Evolutionary conservation across 2,113 vertebrate species (phyloP), one percentile per base, ranked within the genome.

Genomic region (Theristicus caerulescens): DNA sequence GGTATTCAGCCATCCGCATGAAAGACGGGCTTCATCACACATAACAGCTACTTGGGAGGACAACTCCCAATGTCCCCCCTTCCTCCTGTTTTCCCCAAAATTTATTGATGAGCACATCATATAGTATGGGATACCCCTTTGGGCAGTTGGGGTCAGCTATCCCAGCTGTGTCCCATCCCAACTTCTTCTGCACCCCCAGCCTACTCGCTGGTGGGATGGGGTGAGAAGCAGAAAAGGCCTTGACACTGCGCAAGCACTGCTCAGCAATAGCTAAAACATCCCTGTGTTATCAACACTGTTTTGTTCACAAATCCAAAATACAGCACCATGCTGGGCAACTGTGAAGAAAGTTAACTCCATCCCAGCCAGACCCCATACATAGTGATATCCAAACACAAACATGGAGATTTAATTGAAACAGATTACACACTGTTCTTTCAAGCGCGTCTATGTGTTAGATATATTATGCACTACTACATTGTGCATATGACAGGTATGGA

Each of bases 141-240:
- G 27, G 16, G n/a, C 19, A 38, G 8, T 15, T 7, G 3, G 31
- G 44, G 19, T 66, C 79, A 51, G 25, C 20, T 47, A 10, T 36
- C 16, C 13, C 3, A 3, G 21, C 29, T 44, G 11, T 38, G 26
- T 26, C 40, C 12, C 9, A 42, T 65, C 4, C 40, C 76, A 82
- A 0, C 6, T 49, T 2, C n/a, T 52, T 62, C 31, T 55, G 31
- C 16, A 16, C 13, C 13, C 11, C 11, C 9, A 58, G 17, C 18
- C 18, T 49, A 1, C 25, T 64, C 0, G 0, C 10, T 11, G n/a
- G 8, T 46, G 8, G 16, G 7, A n/a, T 6, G 8, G 20, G 1
- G 6, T 31, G 32, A 84, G 38, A 18, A 57, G 6, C 21, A 73
- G 42, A 52, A 78, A 79, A 79, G 24, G 4, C 15, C 55, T 46